phyloP scores from a whole-genome alignment of 2,797 vertebrate species.

The Micromesistius poutassou region DNA sequence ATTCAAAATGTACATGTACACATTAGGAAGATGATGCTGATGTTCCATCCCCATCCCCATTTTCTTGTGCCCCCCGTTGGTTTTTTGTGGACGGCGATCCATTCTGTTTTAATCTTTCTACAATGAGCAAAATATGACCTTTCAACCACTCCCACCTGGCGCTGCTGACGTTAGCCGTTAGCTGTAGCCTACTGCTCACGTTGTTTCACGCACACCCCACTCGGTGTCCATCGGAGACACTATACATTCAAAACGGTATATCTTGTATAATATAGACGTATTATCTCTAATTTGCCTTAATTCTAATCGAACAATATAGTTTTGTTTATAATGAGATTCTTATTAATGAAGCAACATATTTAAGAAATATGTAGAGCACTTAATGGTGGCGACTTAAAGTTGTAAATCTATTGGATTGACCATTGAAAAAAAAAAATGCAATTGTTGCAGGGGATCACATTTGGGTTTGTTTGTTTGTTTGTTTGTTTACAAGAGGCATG shows the following conservation, averaged over 20 bases:
- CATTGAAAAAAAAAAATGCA: neutral
- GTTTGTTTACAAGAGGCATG: conserved; percentile 2
- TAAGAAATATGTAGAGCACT: neutral
- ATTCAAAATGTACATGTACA: neutral
- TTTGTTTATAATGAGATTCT: neutral
- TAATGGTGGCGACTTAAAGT: neutral
- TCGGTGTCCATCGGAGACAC: neutral
- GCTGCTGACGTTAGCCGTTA: neutral
- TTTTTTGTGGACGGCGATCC: neutral
- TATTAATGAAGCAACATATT: neutral
- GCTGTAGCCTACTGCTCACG: neutral
- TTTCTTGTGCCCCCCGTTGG: neutral
- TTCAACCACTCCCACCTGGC: neutral
- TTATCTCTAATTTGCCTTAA: conserved; percentile 7
- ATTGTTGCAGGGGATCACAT: neutral
- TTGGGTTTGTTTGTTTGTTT: neutral
- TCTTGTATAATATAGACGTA: conserved; percentile 1
- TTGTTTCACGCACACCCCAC: neutral
- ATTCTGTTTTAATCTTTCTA: neutral
- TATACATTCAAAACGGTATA: neutral
- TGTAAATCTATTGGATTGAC: neutral
- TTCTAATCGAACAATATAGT: conserved; percentile 3
- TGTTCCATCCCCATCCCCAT: neutral
- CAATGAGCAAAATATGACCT: neutral
- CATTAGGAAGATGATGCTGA: neutral